These are phyloP conservation scores for Amazona ochrocephala DNA, from an alignment of 2,797 vertebrate genomes.

Conservation along the genomic window DNA sequence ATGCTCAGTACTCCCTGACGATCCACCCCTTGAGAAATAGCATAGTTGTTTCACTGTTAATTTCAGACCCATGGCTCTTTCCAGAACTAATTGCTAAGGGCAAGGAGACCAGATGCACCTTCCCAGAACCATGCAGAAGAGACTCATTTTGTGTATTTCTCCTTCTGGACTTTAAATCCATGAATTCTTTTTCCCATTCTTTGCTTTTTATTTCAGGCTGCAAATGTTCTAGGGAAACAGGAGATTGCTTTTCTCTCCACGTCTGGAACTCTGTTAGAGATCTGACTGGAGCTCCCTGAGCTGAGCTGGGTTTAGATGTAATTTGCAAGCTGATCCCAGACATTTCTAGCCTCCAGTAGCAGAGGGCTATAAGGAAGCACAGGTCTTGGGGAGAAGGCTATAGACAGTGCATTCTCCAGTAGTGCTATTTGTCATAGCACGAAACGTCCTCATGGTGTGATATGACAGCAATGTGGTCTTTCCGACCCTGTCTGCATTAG, in stretches of 20 bases:
- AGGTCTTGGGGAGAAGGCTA: background rate
- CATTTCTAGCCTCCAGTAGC: background rate
- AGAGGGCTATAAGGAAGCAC: background rate
- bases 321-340: background rate
- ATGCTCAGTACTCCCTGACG: background rate
- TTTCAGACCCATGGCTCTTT: background rate
- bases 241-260: background rate
- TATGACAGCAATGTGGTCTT: background rate
- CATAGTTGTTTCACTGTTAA: accelerated
- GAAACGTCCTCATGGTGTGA: background rate
- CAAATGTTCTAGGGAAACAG: background rate
- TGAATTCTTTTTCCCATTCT: background rate
- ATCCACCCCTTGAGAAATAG: background rate
- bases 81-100: background rate
- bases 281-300: background rate
- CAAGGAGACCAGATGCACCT: accelerated
- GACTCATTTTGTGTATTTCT: background rate
- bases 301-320: background rate
- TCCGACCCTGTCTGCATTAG: background rate
- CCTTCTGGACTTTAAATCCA: background rate
- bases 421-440: background rate
- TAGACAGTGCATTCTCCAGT: background rate
- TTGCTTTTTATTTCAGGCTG: background rate
- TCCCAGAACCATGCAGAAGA: background rate
- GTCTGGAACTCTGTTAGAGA: background rate